Conservation (phyloP, 2,797 vertebrate genomes). For the Danio choprae region DNA sequence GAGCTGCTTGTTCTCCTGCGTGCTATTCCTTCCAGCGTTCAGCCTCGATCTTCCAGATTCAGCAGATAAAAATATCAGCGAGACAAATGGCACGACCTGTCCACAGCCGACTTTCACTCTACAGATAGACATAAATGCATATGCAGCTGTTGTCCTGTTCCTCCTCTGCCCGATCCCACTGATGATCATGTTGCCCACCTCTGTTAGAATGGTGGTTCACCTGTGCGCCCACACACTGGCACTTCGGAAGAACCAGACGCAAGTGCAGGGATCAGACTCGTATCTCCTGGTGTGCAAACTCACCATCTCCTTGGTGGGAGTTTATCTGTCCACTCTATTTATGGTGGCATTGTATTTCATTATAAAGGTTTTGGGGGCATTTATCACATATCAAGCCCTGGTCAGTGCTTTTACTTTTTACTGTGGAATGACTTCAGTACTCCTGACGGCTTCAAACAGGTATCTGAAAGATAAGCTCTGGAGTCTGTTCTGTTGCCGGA, state of each 20-base stretch:
- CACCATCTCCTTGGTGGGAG: slow-evolving; percentile 56
- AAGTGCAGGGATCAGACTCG: slow-evolving; percentile 54
- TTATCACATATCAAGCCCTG: slow-evolving; percentile 5
- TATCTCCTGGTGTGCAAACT: slow-evolving; percentile 62
- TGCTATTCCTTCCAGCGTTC: slow-evolving; percentile 48
- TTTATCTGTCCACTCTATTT: slow-evolving; percentile 55
- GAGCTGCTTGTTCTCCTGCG: slow-evolving; percentile 19
- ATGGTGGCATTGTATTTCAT: slow-evolving; percentile 40
- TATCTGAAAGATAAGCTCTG: slow-evolving; percentile 56
- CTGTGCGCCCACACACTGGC: slow-evolving; percentile 54
- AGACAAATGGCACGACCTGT: slow-evolving; percentile 13
- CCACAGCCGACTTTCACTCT: neutral
- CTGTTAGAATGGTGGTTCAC: slow-evolving; percentile 57
- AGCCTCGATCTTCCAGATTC: neutral
- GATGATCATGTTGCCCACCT: slow-evolving; percentile 59
- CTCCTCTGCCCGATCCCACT: slow-evolving; percentile 57
- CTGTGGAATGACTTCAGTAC: slow-evolving; percentile 45
- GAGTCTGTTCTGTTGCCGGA: slow-evolving; percentile 50
- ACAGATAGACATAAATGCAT: slow-evolving; percentile 9
- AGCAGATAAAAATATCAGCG: neutral
- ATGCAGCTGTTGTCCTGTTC: slow-evolving; percentile 8
- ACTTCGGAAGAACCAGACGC: slow-evolving; percentile 55
- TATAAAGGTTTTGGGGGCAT: neutral
- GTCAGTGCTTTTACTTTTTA: slow-evolving; percentile 53
- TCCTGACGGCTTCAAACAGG: slow-evolving; percentile 58